Evolutionary conservation across 1,140 invertebrate species (phyloP).

Genomic region (Laodelphax striatellus): DNA sequence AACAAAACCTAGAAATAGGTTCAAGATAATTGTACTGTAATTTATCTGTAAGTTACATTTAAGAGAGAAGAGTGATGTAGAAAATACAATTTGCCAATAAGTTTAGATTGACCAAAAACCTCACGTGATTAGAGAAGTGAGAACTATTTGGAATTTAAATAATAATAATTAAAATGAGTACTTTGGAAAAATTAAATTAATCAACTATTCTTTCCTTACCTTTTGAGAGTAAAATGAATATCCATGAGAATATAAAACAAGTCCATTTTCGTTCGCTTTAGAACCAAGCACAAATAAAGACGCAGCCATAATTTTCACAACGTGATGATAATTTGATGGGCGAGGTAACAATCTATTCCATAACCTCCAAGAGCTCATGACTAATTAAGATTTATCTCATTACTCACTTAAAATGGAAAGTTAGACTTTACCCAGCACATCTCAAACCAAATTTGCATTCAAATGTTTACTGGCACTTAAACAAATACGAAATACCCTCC

Average conservation of each 20-base stretch:
- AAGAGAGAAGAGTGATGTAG: too few relatives aligned
- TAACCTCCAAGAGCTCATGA: too few relatives aligned
- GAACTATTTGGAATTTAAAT: slow-evolving; percentile 39
- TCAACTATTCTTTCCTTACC: slow-evolving; percentile 34
- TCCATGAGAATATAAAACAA: slow-evolving; percentile 53
- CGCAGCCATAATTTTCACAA: slow-evolving; percentile 10
- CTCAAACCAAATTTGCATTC: too few relatives aligned
- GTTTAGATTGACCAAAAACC: not conserved
- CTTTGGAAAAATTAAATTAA: not conserved
- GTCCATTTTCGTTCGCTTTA: slow-evolving; percentile 28
- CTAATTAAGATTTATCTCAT: too few relatives aligned
- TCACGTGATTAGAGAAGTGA: not conserved
- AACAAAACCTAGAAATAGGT: too few relatives aligned
- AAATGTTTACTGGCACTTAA: too few relatives aligned
- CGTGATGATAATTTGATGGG: slow-evolving; percentile 6
- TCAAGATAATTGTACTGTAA: too few relatives aligned
- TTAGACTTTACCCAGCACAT: too few relatives aligned
- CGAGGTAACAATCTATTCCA: too few relatives aligned
- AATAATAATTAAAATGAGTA: slow-evolving; percentile 10
- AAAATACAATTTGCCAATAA: not conserved
- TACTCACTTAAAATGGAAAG: too few relatives aligned
- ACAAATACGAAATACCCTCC: too few relatives aligned
- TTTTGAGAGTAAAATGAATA: slow-evolving; percentile 67
- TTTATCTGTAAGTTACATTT: too few relatives aligned
- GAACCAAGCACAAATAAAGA: not conserved